Percentiles rank a stretch among this genome's conserved stretches.
phyloP scores from a whole-genome alignment of 2,113 vertebrate species.

The Bufo gargarizans region DNA sequence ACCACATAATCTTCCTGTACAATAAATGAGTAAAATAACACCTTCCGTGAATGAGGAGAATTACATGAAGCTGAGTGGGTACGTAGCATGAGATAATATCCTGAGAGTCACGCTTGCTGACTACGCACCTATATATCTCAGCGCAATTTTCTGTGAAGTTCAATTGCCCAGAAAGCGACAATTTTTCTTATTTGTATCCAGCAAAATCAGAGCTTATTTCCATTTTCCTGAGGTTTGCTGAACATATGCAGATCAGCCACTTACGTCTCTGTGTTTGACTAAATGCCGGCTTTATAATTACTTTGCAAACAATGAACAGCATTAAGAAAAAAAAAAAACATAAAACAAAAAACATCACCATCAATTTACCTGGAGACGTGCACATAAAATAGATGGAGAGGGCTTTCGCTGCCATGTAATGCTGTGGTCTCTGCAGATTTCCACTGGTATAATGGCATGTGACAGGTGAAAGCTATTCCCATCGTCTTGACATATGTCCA shows the following conservation, averaged over 20 bases:
- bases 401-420: neutral
- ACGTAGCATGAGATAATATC: constrained; percentile 1
- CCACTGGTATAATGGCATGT: constrained; percentile 9
- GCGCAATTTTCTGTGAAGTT: constrained; percentile 24
- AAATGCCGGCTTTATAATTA: constrained; percentile 43
- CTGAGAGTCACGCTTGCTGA: neutral
- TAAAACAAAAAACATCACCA: constrained; percentile 30
- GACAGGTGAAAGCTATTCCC: constrained; percentile 34
- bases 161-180: constrained; percentile 30
- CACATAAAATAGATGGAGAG: constrained; percentile 23
- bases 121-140: neutral
- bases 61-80: neutral
- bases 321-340: neutral
- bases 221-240: constrained; percentile 48
- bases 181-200: constrained; percentile 44
- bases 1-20: neutral
- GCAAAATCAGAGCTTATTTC: constrained; percentile 2
- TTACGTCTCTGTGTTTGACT: constrained; percentile 49
- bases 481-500: constrained; percentile 6
- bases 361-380: constrained; percentile 35
- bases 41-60: neutral
- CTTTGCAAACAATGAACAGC: constrained; percentile 41
- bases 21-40: neutral
- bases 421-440: neutral
- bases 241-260: constrained; percentile 53